Conservation (phyloP, 2,797 vertebrate genomes). For the Liasis olivaceus region DNA sequence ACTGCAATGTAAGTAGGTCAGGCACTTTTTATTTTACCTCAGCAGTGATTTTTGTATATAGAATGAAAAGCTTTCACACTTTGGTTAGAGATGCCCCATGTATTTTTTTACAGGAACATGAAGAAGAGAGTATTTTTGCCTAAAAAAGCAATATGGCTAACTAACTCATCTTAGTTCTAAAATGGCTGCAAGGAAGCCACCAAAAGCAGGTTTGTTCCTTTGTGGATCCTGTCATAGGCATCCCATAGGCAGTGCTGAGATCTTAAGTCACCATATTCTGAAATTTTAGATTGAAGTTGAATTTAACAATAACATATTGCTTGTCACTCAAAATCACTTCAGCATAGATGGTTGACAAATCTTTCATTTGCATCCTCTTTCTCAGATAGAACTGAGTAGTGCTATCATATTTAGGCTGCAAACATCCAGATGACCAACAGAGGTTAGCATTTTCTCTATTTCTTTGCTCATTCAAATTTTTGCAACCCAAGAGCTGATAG, state of each 20-base stretch:
- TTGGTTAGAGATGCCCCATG: slow-evolving; percentile 57
- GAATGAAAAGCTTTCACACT: slow-evolving; percentile 61
- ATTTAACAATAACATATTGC: neutral
- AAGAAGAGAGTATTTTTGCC: slow-evolving; percentile 42
- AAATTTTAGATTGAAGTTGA: neutral
- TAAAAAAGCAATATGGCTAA: neutral
- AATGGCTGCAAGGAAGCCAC: neutral
- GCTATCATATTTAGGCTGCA: neutral
- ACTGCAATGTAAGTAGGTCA: slow-evolving; percentile 60
- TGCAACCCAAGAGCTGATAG: neutral
- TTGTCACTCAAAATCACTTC: neutral
- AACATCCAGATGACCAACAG: neutral
- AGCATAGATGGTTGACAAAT: neutral
- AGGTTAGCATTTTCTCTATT: neutral
- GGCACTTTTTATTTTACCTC: slow-evolving; percentile 62
- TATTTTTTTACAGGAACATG: slow-evolving; percentile 1
- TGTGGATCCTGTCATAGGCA: neutral
- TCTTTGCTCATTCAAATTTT: neutral
- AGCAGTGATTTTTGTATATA: slow-evolving; percentile 56
- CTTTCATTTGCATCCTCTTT: neutral
- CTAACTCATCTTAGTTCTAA: neutral
- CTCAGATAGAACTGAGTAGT: neutral
- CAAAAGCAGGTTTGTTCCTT: neutral
- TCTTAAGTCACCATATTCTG: neutral
- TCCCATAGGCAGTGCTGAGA: neutral